Percentiles rank a stretch among this genome's conserved stretches.
These are phyloP conservation scores for Orthosia incerta DNA, from an alignment of 2,888 invertebrate species.

Conservation along the genomic window DNA sequence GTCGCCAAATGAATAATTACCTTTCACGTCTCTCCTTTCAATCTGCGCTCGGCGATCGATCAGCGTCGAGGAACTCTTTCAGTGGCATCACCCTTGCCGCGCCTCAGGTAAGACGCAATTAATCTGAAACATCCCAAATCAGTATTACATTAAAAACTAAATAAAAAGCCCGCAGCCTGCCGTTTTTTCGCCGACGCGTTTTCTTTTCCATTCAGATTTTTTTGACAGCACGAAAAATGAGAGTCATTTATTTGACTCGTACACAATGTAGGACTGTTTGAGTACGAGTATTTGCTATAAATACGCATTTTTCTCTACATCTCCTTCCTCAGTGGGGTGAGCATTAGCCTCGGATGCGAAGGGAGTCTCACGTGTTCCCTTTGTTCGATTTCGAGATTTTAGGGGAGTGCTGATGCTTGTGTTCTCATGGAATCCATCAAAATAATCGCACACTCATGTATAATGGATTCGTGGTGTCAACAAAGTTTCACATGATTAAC, in stretches of 20 bases:
- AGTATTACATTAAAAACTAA: slow-evolving; percentile 90
- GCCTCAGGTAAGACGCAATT: slow-evolving; percentile 90
- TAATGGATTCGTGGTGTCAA: slow-evolving; percentile 87
- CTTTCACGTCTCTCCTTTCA: slow-evolving; percentile 90
- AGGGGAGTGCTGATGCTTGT: slow-evolving; percentile 89
- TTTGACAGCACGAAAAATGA: slow-evolving; percentile 91
- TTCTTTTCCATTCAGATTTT: slow-evolving; percentile 91
- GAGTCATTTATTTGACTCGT: slow-evolving; percentile 91
- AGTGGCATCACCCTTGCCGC: slow-evolving; percentile 88
- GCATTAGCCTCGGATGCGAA: slow-evolving; percentile 87
- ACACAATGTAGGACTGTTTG: slow-evolving; percentile 91
- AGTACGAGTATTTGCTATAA: slow-evolving; percentile 92
- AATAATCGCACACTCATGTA: slow-evolving; percentile 88
- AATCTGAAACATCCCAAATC: slow-evolving; percentile 91
- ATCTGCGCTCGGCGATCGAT: slow-evolving; percentile 89
- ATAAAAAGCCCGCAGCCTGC: slow-evolving; percentile 88
- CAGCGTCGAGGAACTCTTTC: slow-evolving; percentile 91
- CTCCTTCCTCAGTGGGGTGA: slow-evolving; percentile 90
- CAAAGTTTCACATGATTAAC: slow-evolving; percentile 83
- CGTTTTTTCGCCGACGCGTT: slow-evolving; percentile 89
- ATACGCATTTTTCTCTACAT: slow-evolving; percentile 91
- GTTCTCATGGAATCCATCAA: slow-evolving; percentile 89
- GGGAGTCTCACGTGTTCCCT: slow-evolving; percentile 89
- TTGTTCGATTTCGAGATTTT: slow-evolving; percentile 90
- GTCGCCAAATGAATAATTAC: slow-evolving; percentile 91